Evolutionary conservation across 2,797 vertebrate genomes (phyloP), one percentile per base, ranked within the genome.

Genomic region (Alectoris magna): DNA sequence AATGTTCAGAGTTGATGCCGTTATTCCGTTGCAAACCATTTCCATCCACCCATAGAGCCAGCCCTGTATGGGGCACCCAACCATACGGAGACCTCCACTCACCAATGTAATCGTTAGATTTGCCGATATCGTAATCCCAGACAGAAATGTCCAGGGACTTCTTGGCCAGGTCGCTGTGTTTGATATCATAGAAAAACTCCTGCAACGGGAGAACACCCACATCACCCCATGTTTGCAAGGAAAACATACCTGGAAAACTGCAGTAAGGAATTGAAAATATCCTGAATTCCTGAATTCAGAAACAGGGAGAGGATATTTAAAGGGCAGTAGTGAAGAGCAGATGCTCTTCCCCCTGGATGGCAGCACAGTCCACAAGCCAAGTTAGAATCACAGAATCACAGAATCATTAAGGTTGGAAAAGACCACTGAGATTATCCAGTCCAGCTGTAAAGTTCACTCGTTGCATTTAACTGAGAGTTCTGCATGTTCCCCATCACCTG

Each of bases 81-180:
- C 55, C 56, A 2, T 10, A 3, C 21, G 22, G 51, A 55, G 53
- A 7, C n/a, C 18, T 3, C 7, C 68, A 36, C 98, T 98, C 97
- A 99, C 99, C 99, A 0, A 99, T 99, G 95, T 99, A 99, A 93
- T 99, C 99, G 1, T 99, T 99, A 39, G 98, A 98, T 95, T 99
- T 99, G 14, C 99, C 99, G 0, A 99, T 99, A 84, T 99, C 99
- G 0, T 99, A 99, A 97, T 99, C 99, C 99, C 99, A 99, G 90
- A 99, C 99, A 0, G 99, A 99, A 95, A 99, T 97, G 78, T 99
- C 99, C 97, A 99, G 98, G 0, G 97, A 98, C 94, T 99, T 99
- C 98, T 99, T 99, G 18, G 99, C 99, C 97, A 99, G 97, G 51
- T 99, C 99, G 1, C 98, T 98, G 93, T 99, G 99, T 96, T 99